Evolutionary conservation across 2,888 invertebrate species (phyloP).

Genomic region (Apamea monoglypha): DNA sequence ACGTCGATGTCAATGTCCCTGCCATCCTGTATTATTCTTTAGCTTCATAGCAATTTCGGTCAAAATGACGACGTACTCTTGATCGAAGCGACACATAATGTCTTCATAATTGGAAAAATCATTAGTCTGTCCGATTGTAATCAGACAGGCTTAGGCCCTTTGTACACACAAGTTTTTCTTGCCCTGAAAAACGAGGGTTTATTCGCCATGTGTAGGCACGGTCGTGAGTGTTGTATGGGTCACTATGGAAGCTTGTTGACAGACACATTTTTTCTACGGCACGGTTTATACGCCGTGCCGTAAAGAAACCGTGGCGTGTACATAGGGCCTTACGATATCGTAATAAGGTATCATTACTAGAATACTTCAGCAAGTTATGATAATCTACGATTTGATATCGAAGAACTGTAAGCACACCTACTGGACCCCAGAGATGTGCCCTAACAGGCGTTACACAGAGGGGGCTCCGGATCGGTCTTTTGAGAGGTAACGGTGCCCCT

Average conservation of each 20-base stretch:
- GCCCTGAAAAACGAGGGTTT: neutral
- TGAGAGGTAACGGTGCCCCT: too few species aligned
- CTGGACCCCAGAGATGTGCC: neutral
- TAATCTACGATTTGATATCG: neutral
- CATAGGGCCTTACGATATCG: neutral
- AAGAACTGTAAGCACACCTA: neutral
- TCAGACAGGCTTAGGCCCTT: neutral
- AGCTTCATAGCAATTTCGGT: neutral
- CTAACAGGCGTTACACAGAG: too few species aligned
- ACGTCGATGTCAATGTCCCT: too few species aligned
- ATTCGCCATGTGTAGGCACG: neutral
- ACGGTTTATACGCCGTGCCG: neutral
- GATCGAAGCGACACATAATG: neutral
- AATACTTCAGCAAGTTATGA: conserved; percentile 4
- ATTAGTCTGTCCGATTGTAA: conserved; percentile 9
- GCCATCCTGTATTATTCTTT: neutral
- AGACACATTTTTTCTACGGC: neutral
- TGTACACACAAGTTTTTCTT: neutral
- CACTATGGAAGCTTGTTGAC: neutral
- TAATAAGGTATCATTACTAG: neutral
- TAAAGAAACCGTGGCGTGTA: too few species aligned
- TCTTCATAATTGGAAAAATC: conserved; percentile 16
- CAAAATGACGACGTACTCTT: neutral
- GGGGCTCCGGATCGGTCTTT: too few species aligned
- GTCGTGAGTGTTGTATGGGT: neutral